A percentile compares a stretch with the other conserved stretches of the same genome.
phyloP scores from a whole-genome alignment of 2,797 vertebrate species.

The Smutsia gigantea region DNA sequence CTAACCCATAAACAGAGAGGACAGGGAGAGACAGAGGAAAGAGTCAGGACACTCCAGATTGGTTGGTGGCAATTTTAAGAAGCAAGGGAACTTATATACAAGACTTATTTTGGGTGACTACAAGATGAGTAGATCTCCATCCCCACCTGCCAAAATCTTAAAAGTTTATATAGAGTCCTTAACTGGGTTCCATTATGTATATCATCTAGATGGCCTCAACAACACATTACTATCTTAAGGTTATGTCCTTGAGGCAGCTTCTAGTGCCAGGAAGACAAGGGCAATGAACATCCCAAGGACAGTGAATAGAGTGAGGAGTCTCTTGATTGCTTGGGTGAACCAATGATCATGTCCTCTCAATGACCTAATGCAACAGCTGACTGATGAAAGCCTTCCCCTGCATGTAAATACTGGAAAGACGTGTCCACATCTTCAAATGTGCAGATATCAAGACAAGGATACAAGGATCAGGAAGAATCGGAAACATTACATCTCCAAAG shows the following conservation, averaged over 20 bases:
- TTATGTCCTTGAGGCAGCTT: neutral
- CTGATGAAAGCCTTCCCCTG: neutral
- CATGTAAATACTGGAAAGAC: neutral
- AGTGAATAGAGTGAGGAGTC: neutral
- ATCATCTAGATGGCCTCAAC: neutral
- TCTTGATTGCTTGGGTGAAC: neutral
- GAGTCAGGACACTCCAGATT: neutral
- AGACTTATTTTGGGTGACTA: neutral
- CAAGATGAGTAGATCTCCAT: neutral
- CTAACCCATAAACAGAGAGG: neutral
- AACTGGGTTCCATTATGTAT: neutral
- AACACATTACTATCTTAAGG: neutral
- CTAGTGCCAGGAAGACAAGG: neutral
- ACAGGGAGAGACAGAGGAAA: neutral
- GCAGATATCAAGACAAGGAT: neutral
- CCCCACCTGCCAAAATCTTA: neutral
- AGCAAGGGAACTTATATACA: neutral
- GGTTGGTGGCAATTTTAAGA: neutral
- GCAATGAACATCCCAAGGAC: neutral
- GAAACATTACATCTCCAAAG: neutral
- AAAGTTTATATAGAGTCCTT: neutral
- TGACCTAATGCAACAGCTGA: neutral
- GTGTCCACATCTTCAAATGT: neutral
- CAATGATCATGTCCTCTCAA: neutral
- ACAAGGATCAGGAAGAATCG: neutral